Conservation (phyloP, 1,140 invertebrate genomes). For the Copidosoma floridanum region DNA sequence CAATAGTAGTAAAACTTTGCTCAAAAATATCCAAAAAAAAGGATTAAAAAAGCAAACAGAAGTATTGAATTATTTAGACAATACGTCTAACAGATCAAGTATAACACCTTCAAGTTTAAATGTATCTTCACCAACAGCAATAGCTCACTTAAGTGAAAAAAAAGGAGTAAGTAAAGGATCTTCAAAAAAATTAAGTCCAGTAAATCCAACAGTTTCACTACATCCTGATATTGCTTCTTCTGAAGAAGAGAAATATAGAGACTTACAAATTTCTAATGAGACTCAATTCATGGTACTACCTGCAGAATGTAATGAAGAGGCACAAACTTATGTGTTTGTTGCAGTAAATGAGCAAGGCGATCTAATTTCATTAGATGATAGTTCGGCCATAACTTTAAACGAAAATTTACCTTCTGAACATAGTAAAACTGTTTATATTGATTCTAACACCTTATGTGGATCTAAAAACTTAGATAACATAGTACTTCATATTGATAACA, state of each 20-base stretch:
- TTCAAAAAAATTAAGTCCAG: constrained; percentile 20
- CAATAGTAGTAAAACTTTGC: neutral
- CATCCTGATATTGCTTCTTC: constrained; percentile 18
- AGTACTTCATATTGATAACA: constrained; percentile 54
- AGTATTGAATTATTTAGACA: too few relatives aligned
- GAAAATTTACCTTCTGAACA: constrained; percentile 47
- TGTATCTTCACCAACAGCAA: constrained; percentile 14
- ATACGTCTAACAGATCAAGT: too few relatives aligned
- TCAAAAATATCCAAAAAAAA: neutral
- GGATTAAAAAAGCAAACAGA: neutral
- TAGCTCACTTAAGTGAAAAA: constrained; percentile 34
- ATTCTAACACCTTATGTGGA: constrained; percentile 42
- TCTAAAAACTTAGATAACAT: constrained; percentile 50
- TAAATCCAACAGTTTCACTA: constrained; percentile 30
- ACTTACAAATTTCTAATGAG: constrained; percentile 51
- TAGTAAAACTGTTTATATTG: constrained; percentile 49
- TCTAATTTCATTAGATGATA: constrained; percentile 69
- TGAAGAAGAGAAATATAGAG: constrained; percentile 39
- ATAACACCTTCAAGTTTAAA: constrained; percentile 19
- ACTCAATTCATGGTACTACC: constrained; percentile 68
- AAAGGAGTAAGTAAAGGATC: constrained; percentile 32
- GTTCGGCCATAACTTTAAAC: constrained; percentile 55
- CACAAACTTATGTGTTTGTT: constrained; percentile 64
- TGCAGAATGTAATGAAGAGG: constrained; percentile 65
- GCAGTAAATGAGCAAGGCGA: constrained; percentile 68